phyloP scores from a whole-genome alignment of 2,797 vertebrate species.

The Podarcis siculus region DNA sequence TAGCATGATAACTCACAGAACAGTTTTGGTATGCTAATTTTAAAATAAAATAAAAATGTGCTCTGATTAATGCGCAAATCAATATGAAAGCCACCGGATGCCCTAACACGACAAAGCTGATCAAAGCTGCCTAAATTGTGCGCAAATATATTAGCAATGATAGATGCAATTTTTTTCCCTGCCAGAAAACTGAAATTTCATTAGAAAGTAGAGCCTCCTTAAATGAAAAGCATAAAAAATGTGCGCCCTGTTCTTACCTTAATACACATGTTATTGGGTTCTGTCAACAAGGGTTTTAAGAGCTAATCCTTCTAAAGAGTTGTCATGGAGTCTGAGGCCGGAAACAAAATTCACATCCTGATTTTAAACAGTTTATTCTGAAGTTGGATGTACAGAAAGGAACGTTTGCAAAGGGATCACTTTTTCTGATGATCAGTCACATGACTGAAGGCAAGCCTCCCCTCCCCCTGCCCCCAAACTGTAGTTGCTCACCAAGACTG shows the following conservation, averaged over 20 bases:
- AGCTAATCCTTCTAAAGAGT: constrained; percentile 52
- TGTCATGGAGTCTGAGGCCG: constrained; percentile 32
- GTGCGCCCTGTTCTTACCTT: constrained; percentile 31
- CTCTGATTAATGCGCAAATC: constrained; percentile 68
- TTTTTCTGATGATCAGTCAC: background rate
- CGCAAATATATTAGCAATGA: constrained; percentile 43
- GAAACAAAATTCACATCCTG: constrained; percentile 32
- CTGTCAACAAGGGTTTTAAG: constrained; percentile 31
- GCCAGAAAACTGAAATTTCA: constrained; percentile 51
- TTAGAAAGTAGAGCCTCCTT: constrained; percentile 47
- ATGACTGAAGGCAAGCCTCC: constrained; percentile 18
- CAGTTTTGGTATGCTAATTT: constrained; percentile 70
- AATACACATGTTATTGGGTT: constrained; percentile 36
- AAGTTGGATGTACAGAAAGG: constrained; percentile 22
- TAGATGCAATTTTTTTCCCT: constrained; percentile 30
- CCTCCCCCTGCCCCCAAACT: accelerated
- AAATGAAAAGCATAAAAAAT: constrained; percentile 41
- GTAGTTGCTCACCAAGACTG: constrained; percentile 8
- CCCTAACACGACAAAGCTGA: constrained; percentile 61
- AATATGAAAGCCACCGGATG: constrained; percentile 64
- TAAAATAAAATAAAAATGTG: constrained; percentile 65
- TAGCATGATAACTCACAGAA: constrained; percentile 73
- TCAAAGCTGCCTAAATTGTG: constrained; percentile 60
- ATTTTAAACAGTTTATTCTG: constrained; percentile 32
- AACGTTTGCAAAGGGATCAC: constrained; percentile 15